Percentiles rank a stretch among this genome's conserved stretches.
These are phyloP conservation scores for Campaea margaritaria DNA, from an alignment of 2,888 invertebrate genomes.

Conservation along the genomic window DNA sequence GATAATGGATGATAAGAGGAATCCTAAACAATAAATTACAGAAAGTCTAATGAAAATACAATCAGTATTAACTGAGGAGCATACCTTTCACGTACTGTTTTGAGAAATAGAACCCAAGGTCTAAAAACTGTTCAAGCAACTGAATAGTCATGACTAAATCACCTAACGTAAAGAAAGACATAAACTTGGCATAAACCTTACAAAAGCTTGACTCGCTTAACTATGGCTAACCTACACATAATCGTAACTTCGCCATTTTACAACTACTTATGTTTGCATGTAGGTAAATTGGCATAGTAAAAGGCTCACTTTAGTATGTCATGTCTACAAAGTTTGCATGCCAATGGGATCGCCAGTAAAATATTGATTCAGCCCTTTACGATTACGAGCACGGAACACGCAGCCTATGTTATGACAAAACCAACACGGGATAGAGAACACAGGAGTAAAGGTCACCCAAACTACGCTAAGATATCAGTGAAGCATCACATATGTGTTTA, in stretches of 20 bases:
- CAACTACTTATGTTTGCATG: slow-evolving; percentile 1
- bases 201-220: not conserved
- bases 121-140: no score
- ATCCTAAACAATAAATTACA: no score
- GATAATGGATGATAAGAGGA: no score
- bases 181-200: no score
- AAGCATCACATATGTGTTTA: slow-evolving; percentile 7
- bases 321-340: slow-evolving; percentile 34
- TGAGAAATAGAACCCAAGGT: no score
- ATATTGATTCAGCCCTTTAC: slow-evolving; percentile 38
- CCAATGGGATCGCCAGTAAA: slow-evolving; percentile 27
- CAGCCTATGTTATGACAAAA: slow-evolving; percentile 12
- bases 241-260: slow-evolving; percentile 10
- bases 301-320: slow-evolving; percentile 21
- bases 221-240: not conserved
- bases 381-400: slow-evolving; percentile 26
- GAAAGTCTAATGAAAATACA: no score
- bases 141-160: no score
- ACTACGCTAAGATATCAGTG: slow-evolving; percentile 2
- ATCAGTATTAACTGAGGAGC: no score
- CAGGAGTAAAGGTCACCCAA: not conserved
- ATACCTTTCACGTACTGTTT: no score
- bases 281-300: slow-evolving; percentile 16
- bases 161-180: no score
- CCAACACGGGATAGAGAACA: not conserved